These are phyloP conservation scores for Melanotaenia pygmaea DNA, from an alignment of 2,797 vertebrate species.

Conservation along the genomic window DNA sequence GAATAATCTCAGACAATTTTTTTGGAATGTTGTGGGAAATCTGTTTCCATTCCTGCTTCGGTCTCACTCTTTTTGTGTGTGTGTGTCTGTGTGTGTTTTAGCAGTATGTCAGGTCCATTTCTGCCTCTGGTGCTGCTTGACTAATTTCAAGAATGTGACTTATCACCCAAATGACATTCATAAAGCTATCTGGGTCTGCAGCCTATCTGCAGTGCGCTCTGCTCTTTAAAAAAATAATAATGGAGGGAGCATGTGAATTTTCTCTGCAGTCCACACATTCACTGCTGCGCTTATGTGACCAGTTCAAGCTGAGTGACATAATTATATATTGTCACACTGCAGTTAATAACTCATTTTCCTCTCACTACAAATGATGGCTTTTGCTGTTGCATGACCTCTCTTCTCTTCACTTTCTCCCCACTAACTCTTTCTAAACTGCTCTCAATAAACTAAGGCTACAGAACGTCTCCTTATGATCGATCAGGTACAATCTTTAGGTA, in stretches of 20 bases:
- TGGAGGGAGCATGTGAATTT: slow-evolving; percentile 36
- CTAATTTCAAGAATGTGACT: slow-evolving; percentile 75
- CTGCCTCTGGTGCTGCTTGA: slow-evolving; percentile 58
- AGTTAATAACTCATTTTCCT: slow-evolving; percentile 45
- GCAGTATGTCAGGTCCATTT: slow-evolving; percentile 19
- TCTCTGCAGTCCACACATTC: slow-evolving; percentile 33
- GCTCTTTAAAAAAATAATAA: slow-evolving; percentile 19
- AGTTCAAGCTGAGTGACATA: slow-evolving; percentile 46
- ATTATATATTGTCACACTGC: slow-evolving; percentile 41
- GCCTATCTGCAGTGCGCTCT: slow-evolving; percentile 60
- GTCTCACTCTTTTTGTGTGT: slow-evolving; percentile 24
- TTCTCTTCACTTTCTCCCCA: slow-evolving; percentile 70
- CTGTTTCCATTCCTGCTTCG: slow-evolving; percentile 43
- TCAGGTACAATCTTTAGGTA: slow-evolving; percentile 91
- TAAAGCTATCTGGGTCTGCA: slow-evolving; percentile 47
- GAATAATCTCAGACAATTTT: slow-evolving; percentile 51
- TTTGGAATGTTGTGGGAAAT: slow-evolving; percentile 62
- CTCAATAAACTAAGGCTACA: slow-evolving; percentile 87
- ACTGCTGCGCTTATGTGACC: slow-evolving; percentile 25
- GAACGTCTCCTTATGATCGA: slow-evolving; percentile 89
- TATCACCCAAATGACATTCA: slow-evolving; percentile 69
- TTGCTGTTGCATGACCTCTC: slow-evolving; percentile 63
- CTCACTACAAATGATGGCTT: slow-evolving; percentile 43
- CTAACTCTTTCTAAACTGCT: slow-evolving; percentile 79
- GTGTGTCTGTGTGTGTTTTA: slow-evolving; percentile 12